A percentile compares a stretch with the other conserved stretches of the same genome.
Evolutionary conservation across 1,140 invertebrate genomes (phyloP).

Genomic region (Cherax quadricarinatus): DNA sequence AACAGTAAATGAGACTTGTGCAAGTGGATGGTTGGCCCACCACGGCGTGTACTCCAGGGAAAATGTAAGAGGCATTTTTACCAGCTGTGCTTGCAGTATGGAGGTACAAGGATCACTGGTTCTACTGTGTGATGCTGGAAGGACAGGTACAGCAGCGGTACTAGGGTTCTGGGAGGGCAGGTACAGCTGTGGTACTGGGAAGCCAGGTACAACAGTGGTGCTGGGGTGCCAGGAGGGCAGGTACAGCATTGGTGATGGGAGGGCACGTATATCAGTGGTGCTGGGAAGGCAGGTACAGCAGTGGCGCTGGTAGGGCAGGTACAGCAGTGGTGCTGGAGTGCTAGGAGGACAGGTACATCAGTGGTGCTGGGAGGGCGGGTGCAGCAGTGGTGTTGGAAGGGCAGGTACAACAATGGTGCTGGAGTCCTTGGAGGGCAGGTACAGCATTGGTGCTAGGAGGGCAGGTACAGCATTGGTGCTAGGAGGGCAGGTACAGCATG

Average conservation of each 20-base stretch:
- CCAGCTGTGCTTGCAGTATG: too few relatives aligned
- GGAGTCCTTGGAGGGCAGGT: not conserved
- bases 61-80: too few relatives aligned
- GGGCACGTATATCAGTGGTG: too few relatives aligned
- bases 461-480: not conserved
- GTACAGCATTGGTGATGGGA: too few relatives aligned
- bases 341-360: not conserved
- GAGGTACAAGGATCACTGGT: too few relatives aligned
- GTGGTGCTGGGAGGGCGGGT: too few relatives aligned
- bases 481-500: not conserved
- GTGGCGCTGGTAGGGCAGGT: not conserved
- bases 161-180: not conserved
- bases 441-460: not conserved
- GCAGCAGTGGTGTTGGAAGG: not conserved
- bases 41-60: too few relatives aligned
- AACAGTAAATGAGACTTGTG: constrained; percentile 3
- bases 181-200: not conserved
- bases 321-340: not conserved
- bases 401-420: not conserved
- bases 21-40: not conserved
- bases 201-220: too few relatives aligned
- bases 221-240: too few relatives aligned
- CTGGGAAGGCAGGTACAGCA: too few relatives aligned
- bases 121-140: too few relatives aligned
- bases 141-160: not conserved